Conservation (phyloP, 2,797 vertebrate species). For the Dicrostonyx torquatus region DNA sequence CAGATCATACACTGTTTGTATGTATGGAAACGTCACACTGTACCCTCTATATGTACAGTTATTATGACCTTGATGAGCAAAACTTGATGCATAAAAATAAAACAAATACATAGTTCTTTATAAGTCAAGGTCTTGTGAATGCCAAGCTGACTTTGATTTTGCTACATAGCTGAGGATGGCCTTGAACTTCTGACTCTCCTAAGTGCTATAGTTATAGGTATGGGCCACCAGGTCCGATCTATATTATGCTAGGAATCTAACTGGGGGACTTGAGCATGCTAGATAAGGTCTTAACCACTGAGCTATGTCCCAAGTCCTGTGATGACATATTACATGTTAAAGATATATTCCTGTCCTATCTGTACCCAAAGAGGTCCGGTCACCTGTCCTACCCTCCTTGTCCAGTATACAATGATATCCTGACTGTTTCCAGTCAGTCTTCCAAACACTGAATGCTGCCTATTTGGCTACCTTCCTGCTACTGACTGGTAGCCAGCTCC, state of each 20-base stretch:
- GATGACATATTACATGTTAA: not conserved
- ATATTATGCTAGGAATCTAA: not conserved
- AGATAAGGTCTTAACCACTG: not conserved
- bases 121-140: not conserved
- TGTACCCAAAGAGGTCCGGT: not conserved
- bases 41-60: not conserved
- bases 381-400: not conserved
- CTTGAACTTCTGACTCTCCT: not conserved
- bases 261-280: not conserved
- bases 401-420: not conserved
- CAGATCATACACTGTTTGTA: not conserved
- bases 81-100: not conserved
- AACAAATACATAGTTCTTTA: not conserved
- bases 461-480: not conserved
- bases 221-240: not conserved
- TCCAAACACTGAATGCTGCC: not conserved
- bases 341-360: not conserved
- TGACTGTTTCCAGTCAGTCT: not conserved
- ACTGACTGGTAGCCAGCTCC: not conserved
- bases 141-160: not conserved
- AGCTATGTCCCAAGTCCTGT: not conserved
- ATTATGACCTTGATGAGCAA: not conserved
- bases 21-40: not conserved
- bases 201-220: not conserved
- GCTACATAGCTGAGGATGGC: not conserved